These are phyloP conservation scores for Redunca redunca DNA, from an alignment of 2,113 vertebrate genomes.

Conservation along the genomic window DNA sequence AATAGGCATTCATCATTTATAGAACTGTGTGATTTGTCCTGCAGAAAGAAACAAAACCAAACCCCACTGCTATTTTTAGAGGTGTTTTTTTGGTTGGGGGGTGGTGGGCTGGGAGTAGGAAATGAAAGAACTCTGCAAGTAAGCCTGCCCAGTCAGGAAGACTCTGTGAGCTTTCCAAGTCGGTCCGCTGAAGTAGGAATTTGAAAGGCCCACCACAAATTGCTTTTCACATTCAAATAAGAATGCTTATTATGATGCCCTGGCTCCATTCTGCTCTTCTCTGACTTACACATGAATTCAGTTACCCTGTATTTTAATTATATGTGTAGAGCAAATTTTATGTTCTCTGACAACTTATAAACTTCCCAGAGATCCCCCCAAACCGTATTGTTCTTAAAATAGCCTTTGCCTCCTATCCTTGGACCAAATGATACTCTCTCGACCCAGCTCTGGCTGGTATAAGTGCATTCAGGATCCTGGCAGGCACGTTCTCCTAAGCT, in stretches of 20 bases:
- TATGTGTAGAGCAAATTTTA: slow-evolving; percentile 64
- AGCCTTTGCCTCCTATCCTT: slow-evolving; percentile 48
- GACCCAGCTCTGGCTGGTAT: slow-evolving; percentile 21
- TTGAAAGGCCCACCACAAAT: slow-evolving; percentile 70
- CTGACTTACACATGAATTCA: slow-evolving; percentile 70
- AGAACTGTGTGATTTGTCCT: slow-evolving; percentile 45
- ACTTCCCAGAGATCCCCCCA: slow-evolving; percentile 69
- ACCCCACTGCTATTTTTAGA: slow-evolving; percentile 62
- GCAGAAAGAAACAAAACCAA: slow-evolving; percentile 18
- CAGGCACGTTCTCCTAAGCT: not conserved
- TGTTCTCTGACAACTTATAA: slow-evolving; percentile 69
- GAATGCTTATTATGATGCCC: slow-evolving; percentile 66
- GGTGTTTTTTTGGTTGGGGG: not conserved
- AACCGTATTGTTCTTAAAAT: slow-evolving; percentile 68
- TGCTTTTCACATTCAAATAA: slow-evolving; percentile 64
- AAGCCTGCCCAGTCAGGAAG: slow-evolving; percentile 52
- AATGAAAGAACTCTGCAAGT: slow-evolving; percentile 60
- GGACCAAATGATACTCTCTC: slow-evolving; percentile 37
- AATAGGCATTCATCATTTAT: slow-evolving; percentile 38
- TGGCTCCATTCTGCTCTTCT: slow-evolving; percentile 56
- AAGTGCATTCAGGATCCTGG: slow-evolving; percentile 9
- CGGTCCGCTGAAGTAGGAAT: slow-evolving; percentile 62
- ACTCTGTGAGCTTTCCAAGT: slow-evolving; percentile 66
- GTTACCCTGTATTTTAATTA: slow-evolving; percentile 75
- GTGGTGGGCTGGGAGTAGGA: not conserved